Base-by-base conservation (phyloP, 2,797 vertebrate genomes). In the Gymnothorax reevesii region DNA sequence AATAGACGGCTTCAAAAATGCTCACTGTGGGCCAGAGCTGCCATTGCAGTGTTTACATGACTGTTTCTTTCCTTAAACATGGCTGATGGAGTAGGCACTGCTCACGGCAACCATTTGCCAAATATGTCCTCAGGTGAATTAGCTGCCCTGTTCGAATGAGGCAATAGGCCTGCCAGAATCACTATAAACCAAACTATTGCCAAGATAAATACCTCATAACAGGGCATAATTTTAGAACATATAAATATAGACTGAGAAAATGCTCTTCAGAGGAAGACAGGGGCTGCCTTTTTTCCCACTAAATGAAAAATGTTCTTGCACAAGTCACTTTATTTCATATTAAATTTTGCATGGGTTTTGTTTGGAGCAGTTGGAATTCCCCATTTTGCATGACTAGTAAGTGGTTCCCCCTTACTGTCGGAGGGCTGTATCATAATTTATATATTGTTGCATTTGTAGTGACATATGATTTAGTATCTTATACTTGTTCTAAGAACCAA, bases 171-270 rank as follows among this genome's bases (percentile, higher is more conserved):
- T 66, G 52, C 83, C 83, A 60, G n/a, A 57, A 75, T 86, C 33
- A 52, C 75, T 55, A 55, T 66, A 79, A 86, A 54, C 75, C 73
- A 52, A 8, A 64, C 85, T 49, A 42, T 86, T 60, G 5, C 49
- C 57, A 86, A 55, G 62, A 71, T 71, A 82, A 86, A 86, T 57
- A 83, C 66, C 85, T 57, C 57, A 83, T 25, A 83, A 42, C 79
- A 83, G 64, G 80, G 83, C 91, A 92, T 93, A 93, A 90, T 93
- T 89, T 92, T 89, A 92, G 87, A 90, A 71, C 79, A 83, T 92
- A 92, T 94, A 93, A 90, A 94, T 89, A 93, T 89, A 92, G 87
- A 90, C 79, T 79, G 86, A 80, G 86, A 86, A 85, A 84, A 87
- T 85, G 57, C 71, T 71, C 82, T 22, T 27, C 52, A 89, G 62